phyloP scores from a whole-genome alignment of 2,888 invertebrate species.

The Maniola hyperantus region DNA sequence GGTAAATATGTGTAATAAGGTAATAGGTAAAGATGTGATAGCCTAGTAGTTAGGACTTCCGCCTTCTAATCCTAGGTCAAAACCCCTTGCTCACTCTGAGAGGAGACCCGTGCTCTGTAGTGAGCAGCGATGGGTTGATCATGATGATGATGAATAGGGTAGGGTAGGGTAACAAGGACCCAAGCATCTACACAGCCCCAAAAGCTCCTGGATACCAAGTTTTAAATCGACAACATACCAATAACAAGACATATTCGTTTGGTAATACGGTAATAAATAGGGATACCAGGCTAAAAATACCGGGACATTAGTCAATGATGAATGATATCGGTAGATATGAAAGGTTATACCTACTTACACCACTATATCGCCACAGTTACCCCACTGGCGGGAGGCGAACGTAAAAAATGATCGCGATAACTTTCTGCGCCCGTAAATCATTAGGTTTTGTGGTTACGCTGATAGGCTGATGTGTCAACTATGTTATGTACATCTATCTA shows the following conservation, averaged over 20 bases:
- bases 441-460: constrained; percentile 15
- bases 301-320: constrained; percentile 37
- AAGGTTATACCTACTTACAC: constrained; percentile 3
- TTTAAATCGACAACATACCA: neutral
- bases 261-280: constrained; percentile 28
- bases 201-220: neutral
- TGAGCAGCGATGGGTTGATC: no score
- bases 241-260: constrained; percentile 24
- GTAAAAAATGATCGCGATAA: constrained; percentile 35
- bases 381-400: constrained; percentile 14
- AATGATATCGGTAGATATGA: constrained; percentile 35
- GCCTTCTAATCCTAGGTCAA: no score
- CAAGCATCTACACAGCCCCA: no score
- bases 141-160: no score
- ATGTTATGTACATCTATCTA: neutral
- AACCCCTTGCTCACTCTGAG: no score
- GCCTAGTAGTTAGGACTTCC: no score
- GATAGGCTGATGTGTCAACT: neutral
- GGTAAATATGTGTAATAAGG: no score
- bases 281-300: constrained; percentile 31
- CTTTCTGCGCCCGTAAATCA: constrained; percentile 26
- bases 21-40: no score
- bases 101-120: no score
- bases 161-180: no score
- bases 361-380: neutral